These are phyloP conservation scores for Arbacia lixula DNA, from an alignment of 53 echinoderm and acorn worm species.

Conservation along the genomic window DNA sequence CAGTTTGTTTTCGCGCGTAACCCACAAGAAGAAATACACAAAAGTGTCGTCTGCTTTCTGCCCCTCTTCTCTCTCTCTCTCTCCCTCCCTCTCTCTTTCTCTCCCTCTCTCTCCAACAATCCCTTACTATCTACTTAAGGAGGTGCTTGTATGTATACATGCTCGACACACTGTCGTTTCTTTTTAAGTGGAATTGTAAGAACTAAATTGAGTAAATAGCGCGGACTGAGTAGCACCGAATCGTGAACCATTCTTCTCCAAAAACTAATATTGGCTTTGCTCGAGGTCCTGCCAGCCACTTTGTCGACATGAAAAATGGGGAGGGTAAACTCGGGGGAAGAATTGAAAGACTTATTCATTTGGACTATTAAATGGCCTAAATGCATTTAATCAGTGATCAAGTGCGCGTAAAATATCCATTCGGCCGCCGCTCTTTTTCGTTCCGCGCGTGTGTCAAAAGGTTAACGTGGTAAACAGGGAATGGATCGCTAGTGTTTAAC, in stretches of 20 bases:
- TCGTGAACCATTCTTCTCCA: conserved; percentile 43
- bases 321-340: no score
- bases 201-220: conserved; percentile 49
- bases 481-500: no score
- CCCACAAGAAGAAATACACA: conserved; percentile 30
- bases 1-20: conserved; percentile 54
- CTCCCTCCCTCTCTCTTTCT: conserved; percentile 6
- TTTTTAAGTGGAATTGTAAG: conserved; percentile 48
- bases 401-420: conserved; percentile 21
- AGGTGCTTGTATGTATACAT: conserved; percentile 51
- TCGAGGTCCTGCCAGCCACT: conserved; percentile 33
- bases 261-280: conserved; percentile 54
- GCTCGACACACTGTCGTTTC: conserved; percentile 55
- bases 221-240: conserved; percentile 44
- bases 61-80: background rate
- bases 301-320: no score
- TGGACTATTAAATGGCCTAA: conserved; percentile 2
- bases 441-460: no score
- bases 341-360: no score
- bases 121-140: conserved; percentile 36
- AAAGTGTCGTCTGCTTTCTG: conserved; percentile 19
- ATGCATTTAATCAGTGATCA: conserved; percentile 29
- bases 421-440: background rate
- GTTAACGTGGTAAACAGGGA: no score
- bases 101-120: background rate